phyloP scores from a whole-genome alignment of 2,797 vertebrate species.

The Acomys russatus region DNA sequence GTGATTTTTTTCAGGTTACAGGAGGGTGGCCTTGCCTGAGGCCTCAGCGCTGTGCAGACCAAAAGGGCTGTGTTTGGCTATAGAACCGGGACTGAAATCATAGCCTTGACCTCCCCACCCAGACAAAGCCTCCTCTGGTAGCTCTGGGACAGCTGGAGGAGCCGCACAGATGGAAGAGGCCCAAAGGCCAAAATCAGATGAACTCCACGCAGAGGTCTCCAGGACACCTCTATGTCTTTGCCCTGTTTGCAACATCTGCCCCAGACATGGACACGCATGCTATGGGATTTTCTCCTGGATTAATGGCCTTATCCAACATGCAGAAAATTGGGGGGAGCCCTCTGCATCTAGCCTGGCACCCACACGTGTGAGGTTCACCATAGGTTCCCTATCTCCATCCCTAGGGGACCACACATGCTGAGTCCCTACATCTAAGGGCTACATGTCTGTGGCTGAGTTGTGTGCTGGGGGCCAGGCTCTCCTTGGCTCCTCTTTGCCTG shows the following conservation, averaged over 20 bases:
- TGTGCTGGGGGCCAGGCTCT: neutral
- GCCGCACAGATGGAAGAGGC: neutral
- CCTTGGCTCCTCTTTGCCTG: neutral
- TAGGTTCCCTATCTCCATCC: too few species aligned
- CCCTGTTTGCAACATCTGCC: neutral
- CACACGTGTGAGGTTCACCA: neutral
- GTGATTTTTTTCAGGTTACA: neutral
- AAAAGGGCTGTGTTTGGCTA: too few species aligned
- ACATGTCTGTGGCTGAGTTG: neutral
- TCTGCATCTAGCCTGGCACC: neutral
- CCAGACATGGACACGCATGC: neutral
- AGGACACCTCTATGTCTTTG: neutral
- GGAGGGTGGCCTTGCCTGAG: slow-evolving; percentile 62
- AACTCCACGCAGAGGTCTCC: neutral
- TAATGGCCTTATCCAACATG: neutral
- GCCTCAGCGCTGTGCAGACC: neutral
- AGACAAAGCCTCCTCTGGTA: neutral
- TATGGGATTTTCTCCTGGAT: neutral
- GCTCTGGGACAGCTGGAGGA: neutral
- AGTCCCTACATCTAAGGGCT: neutral
- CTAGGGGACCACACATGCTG: neutral
- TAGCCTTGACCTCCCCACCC: neutral
- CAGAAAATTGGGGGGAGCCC: neutral
- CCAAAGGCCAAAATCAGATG: neutral
- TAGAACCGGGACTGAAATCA: neutral